Conservation (phyloP, 2,113 vertebrate genomes). For the Odontophorus gujanensis region DNA sequence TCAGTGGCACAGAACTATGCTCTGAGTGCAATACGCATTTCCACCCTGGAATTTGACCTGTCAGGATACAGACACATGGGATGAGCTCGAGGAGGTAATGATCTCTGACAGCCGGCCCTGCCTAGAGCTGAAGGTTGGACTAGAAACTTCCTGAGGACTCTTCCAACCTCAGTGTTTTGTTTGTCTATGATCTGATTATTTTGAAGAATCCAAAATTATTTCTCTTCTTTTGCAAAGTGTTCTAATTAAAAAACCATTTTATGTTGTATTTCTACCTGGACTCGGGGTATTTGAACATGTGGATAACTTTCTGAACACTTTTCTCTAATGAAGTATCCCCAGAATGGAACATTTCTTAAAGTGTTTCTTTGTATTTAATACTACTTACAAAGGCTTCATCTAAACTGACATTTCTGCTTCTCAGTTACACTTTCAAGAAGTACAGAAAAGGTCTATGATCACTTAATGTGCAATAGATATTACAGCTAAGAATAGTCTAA, state of each 20-base stretch:
- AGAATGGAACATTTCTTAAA: neutral
- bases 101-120: neutral
- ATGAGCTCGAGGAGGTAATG: neutral
- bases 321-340: neutral
- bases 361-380: conserved; percentile 23
- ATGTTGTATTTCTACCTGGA: neutral
- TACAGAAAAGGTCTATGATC: conserved; percentile 37
- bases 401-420: conserved; percentile 31
- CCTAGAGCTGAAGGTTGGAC: neutral
- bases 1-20: neutral
- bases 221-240: neutral
- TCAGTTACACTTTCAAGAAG: conserved; percentile 14
- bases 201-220: neutral
- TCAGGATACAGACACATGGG: neutral
- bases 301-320: neutral
- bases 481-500: conserved; percentile 26
- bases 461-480: conserved; percentile 30
- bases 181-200: neutral
- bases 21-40: neutral
- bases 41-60: neutral
- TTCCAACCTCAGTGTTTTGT: neutral
- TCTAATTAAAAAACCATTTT: neutral
- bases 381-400: neutral
- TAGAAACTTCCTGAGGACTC: neutral
- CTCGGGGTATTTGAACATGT: neutral